phyloP scores from a whole-genome alignment of 1,140 invertebrate species.

The Polypedilum pembai region DNA sequence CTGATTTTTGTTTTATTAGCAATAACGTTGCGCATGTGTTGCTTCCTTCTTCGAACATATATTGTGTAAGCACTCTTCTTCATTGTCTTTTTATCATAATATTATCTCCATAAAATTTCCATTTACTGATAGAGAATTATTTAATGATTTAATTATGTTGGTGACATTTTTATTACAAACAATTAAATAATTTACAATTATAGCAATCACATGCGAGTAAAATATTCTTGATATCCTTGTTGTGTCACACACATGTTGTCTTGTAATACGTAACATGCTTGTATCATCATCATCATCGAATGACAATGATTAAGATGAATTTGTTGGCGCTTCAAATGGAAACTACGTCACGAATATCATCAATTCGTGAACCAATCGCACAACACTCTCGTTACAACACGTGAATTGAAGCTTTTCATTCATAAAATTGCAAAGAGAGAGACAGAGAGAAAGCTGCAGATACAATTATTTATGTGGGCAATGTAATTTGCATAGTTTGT shows the following conservation, averaged over 20 bases:
- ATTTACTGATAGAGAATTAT: too few species aligned
- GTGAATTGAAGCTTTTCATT: slow-evolving; percentile 8
- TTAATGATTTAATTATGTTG: too few species aligned
- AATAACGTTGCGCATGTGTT: slow-evolving; percentile 5
- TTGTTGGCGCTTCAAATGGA: not conserved
- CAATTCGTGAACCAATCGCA: not conserved
- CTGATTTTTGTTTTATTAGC: slow-evolving; percentile 18
- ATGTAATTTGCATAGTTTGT: not conserved
- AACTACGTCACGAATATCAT: not conserved
- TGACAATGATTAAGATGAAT: not conserved
- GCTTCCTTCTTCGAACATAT: not conserved
- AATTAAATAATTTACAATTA: too few species aligned
- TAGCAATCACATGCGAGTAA: too few species aligned
- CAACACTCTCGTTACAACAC: not conserved
- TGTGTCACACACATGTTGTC: too few species aligned
- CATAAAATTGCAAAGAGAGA: not conserved
- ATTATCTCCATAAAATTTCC: too few species aligned
- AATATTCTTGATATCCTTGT: too few species aligned
- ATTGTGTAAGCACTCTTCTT: too few species aligned
- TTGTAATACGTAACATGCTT: not conserved
- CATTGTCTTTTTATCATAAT: too few species aligned
- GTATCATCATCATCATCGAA: not conserved
- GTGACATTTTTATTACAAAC: too few species aligned
- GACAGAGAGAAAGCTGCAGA: not conserved
- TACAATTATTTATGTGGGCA: not conserved